Evolutionary conservation across 2,113 vertebrate genomes (phyloP).

Genomic region (Nesospiza acunhae): DNA sequence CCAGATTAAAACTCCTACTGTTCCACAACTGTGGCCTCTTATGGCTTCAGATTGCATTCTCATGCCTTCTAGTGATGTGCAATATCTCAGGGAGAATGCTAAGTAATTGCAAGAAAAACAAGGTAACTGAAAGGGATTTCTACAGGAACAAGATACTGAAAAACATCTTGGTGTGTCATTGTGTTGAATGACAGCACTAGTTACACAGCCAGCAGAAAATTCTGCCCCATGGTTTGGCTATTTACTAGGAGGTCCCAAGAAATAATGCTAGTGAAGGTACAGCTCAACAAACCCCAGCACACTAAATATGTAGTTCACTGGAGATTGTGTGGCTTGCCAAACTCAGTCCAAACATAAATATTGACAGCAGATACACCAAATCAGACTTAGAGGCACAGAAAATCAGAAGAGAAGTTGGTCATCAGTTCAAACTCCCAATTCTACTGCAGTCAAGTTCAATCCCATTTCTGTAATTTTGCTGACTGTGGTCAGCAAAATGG

Average conservation of each 20-base stretch:
- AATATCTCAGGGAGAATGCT: neutral
- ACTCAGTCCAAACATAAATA: neutral
- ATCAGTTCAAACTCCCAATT: neutral
- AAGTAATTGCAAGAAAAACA: neutral
- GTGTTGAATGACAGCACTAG: neutral
- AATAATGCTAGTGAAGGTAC: neutral
- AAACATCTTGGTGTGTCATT: neutral
- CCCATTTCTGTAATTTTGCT: neutral
- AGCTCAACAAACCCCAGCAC: neutral
- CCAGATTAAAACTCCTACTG: neutral
- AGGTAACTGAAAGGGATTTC: neutral
- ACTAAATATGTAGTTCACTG: neutral
- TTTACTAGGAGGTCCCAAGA: neutral
- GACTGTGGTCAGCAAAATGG: neutral
- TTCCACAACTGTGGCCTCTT: neutral
- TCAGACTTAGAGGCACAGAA: neutral
- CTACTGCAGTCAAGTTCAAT: neutral
- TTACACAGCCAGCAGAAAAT: neutral
- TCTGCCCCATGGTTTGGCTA: neutral
- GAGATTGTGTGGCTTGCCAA: neutral
- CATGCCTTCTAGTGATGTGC: neutral
- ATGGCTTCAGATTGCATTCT: neutral
- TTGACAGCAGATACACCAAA: neutral
- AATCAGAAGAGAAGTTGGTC: neutral
- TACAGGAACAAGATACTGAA: neutral